Conservation (phyloP, 1,140 invertebrate genomes). For the Cryptotermes secundus region DNA sequence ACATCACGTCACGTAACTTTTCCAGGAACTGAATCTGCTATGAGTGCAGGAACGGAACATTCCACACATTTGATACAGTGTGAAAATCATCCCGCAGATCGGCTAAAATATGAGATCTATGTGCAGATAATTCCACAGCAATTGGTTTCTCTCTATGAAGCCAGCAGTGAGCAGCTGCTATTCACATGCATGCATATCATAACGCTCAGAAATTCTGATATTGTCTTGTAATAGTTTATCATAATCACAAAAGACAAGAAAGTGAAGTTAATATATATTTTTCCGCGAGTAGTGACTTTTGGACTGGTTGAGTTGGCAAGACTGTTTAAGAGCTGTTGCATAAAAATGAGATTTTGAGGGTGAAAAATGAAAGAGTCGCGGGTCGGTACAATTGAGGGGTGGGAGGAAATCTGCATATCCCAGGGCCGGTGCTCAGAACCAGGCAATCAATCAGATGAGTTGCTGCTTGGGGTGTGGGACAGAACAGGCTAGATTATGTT, state of each 20-base stretch:
- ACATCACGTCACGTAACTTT: not conserved
- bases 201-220: no score
- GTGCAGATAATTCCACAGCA: not conserved
- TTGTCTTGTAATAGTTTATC: not conserved
- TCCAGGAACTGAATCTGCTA: not conserved
- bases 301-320: conserved; percentile 22
- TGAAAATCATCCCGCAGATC: no score
- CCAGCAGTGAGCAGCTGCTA: not conserved
- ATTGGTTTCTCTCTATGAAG: not conserved
- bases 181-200: not conserved
- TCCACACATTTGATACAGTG: no score
- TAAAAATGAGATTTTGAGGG: conserved; percentile 30
- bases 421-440: conserved; percentile 10
- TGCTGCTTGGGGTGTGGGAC: conserved; percentile 9
- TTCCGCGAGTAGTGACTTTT: not conserved
- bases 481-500: conserved; percentile 20
- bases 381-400: conserved; percentile 10
- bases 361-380: conserved; percentile 30
- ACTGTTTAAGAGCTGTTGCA: conserved; percentile 30
- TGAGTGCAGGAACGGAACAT: not conserved
- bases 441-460: conserved; percentile 20
- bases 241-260: not conserved
- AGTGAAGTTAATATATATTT: conserved; percentile 9
- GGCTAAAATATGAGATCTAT: not conserved
- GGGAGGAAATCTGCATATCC: conserved; percentile 25